Conservation (phyloP, 1,140 invertebrate genomes). For the Acromyrmex echinatior region DNA sequence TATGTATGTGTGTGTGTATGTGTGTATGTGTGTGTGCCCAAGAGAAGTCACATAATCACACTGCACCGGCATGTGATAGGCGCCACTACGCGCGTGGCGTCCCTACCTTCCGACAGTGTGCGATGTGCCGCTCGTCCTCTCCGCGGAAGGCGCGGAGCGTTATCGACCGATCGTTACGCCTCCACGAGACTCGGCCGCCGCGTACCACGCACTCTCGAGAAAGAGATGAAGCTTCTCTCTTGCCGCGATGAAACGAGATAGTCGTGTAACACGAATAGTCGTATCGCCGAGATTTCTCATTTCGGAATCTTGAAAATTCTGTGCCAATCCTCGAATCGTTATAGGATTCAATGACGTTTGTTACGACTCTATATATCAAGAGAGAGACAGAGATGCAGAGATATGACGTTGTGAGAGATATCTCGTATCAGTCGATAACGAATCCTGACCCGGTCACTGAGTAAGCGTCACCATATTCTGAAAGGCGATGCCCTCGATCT, state of each 20-base stretch:
- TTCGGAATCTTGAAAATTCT: neutral
- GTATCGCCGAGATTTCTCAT: neutral
- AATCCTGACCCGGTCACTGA: slow-evolving; percentile 20
- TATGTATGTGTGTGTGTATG: no score
- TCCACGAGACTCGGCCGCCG: slow-evolving; percentile 40
- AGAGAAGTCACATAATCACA: neutral
- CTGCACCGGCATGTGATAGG: slow-evolving; percentile 15
- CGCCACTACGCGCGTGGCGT: slow-evolving; percentile 41
- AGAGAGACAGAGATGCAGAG: neutral
- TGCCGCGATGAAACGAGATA: neutral
- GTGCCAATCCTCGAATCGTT: neutral
- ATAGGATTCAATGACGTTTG: neutral
- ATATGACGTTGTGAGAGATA: neutral
- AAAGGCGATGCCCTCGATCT: slow-evolving; percentile 36
- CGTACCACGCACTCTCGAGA: slow-evolving; percentile 49
- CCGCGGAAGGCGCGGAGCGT: slow-evolving; percentile 47
- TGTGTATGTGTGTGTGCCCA: no score
- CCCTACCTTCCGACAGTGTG: slow-evolving; percentile 51
- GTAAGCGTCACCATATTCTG: slow-evolving; percentile 9
- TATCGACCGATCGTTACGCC: slow-evolving; percentile 54
- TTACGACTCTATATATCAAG: neutral
- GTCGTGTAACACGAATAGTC: neutral
- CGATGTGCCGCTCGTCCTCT: slow-evolving; percentile 53
- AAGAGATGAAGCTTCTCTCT: slow-evolving; percentile 39
- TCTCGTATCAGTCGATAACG: neutral